These are phyloP conservation scores for Cololabis saira DNA, from an alignment of 2,113 vertebrate species.

Conservation along the genomic window DNA sequence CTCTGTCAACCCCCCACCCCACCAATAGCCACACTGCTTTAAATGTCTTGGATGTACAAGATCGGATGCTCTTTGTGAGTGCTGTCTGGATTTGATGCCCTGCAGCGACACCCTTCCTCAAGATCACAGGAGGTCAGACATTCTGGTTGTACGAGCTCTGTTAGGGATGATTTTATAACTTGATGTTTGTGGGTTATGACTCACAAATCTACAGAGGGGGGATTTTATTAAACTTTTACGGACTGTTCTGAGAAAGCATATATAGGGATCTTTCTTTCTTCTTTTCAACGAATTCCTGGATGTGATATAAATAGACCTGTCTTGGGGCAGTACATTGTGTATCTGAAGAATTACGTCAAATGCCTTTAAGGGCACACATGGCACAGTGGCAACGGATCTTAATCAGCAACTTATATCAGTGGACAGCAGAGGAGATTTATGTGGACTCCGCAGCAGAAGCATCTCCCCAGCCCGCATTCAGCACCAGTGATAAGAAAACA, in stretches of 20 bases:
- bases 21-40: slow-evolving; percentile 15
- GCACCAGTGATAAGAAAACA: slow-evolving; percentile 9
- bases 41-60: slow-evolving; percentile 26
- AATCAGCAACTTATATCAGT: not conserved
- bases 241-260: slow-evolving; percentile 15
- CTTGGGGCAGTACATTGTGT: not conserved
- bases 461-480: slow-evolving; percentile 20
- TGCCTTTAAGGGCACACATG: too few relatives aligned
- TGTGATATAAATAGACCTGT: slow-evolving; percentile 39
- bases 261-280: not conserved
- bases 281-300: slow-evolving; percentile 20
- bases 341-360: not conserved
- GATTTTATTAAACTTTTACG: slow-evolving; percentile 49
- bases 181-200: slow-evolving; percentile 51
- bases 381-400: too few relatives aligned
- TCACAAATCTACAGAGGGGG: slow-evolving; percentile 42
- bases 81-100: slow-evolving; percentile 50
- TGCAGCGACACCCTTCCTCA: slow-evolving; percentile 42
- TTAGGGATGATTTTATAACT: slow-evolving; percentile 45
- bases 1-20: slow-evolving; percentile 3
- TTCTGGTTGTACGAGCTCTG: slow-evolving; percentile 36
- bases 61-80: slow-evolving; percentile 39
- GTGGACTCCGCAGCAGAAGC: slow-evolving; percentile 31
- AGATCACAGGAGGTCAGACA: slow-evolving; percentile 54
- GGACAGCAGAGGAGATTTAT: slow-evolving; percentile 32